phyloP scores from a whole-genome alignment of 2,113 vertebrate species.

The Coracopsis vasa region DNA sequence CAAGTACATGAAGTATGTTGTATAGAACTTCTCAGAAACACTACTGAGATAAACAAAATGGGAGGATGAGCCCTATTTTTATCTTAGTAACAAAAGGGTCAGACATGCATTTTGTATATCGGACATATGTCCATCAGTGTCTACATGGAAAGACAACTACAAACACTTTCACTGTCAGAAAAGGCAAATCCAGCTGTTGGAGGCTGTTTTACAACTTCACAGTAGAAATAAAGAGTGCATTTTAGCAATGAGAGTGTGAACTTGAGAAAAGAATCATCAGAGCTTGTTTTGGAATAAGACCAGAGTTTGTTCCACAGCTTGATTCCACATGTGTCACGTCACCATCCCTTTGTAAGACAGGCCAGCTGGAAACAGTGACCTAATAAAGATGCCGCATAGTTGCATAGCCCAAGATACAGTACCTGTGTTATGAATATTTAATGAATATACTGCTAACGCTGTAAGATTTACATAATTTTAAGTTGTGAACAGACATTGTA shows the following conservation, averaged over 20 bases:
- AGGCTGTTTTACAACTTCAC: background rate
- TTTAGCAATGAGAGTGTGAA: background rate
- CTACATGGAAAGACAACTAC: background rate
- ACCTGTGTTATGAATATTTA: background rate
- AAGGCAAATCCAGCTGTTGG: background rate
- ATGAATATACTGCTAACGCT: rapidly evolving
- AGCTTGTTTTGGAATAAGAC: background rate
- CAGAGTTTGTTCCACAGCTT: background rate
- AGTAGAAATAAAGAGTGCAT: background rate
- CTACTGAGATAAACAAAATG: background rate
- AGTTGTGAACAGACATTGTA: background rate
- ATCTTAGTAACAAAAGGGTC: background rate
- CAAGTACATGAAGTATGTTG: background rate
- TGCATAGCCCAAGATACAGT: background rate
- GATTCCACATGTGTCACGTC: background rate
- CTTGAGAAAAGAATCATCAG: background rate
- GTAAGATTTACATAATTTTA: background rate
- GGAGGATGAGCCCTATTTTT: no score
- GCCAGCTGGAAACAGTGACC: background rate
- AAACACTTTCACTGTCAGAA: background rate
- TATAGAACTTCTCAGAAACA: background rate
- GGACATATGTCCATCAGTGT: background rate
- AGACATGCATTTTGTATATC: no score
- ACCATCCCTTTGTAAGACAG: rapidly evolving
- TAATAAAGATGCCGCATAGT: background rate